Conservation (phyloP, 2,888 invertebrate genomes). For the Alloscopus bannaensis region DNA sequence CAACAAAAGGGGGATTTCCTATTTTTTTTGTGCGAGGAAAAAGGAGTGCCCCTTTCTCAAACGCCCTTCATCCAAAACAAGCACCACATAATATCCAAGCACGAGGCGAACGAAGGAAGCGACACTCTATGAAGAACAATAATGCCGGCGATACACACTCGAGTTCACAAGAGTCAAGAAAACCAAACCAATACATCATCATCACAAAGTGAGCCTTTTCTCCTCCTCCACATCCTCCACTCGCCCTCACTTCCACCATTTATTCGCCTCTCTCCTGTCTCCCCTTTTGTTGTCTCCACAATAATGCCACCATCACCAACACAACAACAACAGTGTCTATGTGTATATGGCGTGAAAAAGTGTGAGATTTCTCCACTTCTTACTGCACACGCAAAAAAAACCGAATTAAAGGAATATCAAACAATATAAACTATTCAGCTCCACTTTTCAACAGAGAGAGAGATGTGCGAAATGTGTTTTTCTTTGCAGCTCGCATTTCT, state of each 20-base stretch:
- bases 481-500: too few relatives aligned
- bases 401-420: too few relatives aligned
- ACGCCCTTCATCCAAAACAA: neutral
- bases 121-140: too few relatives aligned
- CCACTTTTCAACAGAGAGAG: too few relatives aligned
- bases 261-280: neutral
- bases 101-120: neutral
- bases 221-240: neutral
- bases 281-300: neutral
- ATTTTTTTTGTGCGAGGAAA: neutral
- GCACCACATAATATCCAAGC: neutral
- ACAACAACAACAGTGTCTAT: neutral
- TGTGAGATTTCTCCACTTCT: neutral
- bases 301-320: neutral
- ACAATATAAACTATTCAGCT: too few relatives aligned
- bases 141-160: too few relatives aligned
- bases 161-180: too few relatives aligned
- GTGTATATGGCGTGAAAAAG: neutral
- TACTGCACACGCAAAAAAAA: too few relatives aligned
- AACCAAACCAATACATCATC: conserved; percentile 19
- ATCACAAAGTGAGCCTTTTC: conserved; percentile 8
- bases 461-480: too few relatives aligned
- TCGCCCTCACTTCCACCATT: neutral
- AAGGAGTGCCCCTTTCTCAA: too few relatives aligned
- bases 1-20: too few relatives aligned